Evolutionary conservation across 2,888 invertebrate species (phyloP).

Genomic region (Philereme vetulata): DNA sequence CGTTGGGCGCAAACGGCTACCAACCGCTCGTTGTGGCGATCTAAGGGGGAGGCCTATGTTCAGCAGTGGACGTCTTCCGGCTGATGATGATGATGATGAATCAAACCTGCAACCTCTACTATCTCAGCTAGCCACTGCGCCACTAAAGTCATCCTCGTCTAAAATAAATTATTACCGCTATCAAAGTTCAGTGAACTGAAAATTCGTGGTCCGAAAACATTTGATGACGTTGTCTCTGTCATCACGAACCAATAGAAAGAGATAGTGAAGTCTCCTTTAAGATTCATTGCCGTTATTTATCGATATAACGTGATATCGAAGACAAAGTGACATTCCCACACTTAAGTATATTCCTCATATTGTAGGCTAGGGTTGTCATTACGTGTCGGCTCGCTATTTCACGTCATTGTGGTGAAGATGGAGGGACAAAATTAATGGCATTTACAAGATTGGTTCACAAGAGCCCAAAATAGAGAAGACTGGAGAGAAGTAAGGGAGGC

Average conservation of each 20-base stretch:
- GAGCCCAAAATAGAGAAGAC: too few relatives aligned
- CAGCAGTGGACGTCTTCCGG: too few relatives aligned
- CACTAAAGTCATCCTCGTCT: background rate
- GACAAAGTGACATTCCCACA: conserved; percentile 16
- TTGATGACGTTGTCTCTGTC: conserved; percentile 8
- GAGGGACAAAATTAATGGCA: too few relatives aligned
- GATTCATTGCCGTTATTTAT: conserved; percentile 35
- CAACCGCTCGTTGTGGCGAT: too few relatives aligned
- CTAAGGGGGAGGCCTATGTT: too few relatives aligned
- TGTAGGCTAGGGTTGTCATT: background rate
- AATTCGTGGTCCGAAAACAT: conserved; percentile 5
- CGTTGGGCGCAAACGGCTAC: too few relatives aligned
- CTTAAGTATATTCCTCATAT: conserved; percentile 8
- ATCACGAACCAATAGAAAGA: conserved; percentile 4
- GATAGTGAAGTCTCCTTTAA: conserved; percentile 12
- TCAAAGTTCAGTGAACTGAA: background rate
- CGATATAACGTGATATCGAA: conserved; percentile 29
- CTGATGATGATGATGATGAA: too few relatives aligned
- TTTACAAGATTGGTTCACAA: too few relatives aligned
- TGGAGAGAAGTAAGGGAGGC: too few relatives aligned
- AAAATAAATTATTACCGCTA: background rate
- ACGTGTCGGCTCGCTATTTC: background rate
- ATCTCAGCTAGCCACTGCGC: too few relatives aligned
- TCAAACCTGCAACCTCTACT: too few relatives aligned
- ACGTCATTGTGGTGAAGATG: too few relatives aligned